Percentiles rank a stretch among this genome's conserved stretches.
Evolutionary conservation across 2,113 vertebrate species (phyloP).

Genomic region (Halichoerus grypus): DNA sequence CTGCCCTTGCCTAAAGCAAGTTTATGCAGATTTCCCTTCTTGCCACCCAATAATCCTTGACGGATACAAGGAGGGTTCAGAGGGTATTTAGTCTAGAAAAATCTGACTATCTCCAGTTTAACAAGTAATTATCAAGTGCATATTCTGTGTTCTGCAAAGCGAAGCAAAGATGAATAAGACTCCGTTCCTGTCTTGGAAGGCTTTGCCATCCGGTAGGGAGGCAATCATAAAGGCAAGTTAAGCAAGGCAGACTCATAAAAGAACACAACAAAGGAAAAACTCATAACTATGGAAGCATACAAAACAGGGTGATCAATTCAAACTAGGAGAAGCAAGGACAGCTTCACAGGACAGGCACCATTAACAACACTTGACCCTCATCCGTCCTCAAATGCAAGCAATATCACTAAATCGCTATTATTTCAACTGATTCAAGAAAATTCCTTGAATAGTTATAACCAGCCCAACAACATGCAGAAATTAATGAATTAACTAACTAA

Average conservation of each 20-base stretch:
- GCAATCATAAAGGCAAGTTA: neutral
- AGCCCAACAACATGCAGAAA: neutral
- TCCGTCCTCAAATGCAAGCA: neutral
- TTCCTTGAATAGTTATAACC: neutral
- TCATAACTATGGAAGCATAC: accelerated
- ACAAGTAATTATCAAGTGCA: constrained; percentile 7
- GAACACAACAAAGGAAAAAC: neutral
- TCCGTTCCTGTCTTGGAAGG: neutral
- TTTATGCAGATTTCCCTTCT: neutral
- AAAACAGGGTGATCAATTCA: neutral
- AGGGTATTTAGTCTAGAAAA: neutral
- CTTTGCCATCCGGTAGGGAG: neutral
- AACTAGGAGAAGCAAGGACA: neutral
- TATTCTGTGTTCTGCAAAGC: neutral
- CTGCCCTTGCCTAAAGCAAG: neutral
- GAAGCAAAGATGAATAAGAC: neutral
- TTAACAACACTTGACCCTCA: neutral
- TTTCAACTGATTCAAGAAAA: neutral
- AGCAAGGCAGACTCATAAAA: neutral
- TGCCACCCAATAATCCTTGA: neutral
- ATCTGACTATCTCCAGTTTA: neutral
- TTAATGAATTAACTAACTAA: neutral
- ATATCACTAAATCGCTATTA: neutral
- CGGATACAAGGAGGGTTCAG: neutral
- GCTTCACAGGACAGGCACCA: neutral